Evolutionary conservation across 2,113 vertebrate species (phyloP), one percentile per base, ranked within the genome.

Genomic region (Xiphophorus hellerii): DNA sequence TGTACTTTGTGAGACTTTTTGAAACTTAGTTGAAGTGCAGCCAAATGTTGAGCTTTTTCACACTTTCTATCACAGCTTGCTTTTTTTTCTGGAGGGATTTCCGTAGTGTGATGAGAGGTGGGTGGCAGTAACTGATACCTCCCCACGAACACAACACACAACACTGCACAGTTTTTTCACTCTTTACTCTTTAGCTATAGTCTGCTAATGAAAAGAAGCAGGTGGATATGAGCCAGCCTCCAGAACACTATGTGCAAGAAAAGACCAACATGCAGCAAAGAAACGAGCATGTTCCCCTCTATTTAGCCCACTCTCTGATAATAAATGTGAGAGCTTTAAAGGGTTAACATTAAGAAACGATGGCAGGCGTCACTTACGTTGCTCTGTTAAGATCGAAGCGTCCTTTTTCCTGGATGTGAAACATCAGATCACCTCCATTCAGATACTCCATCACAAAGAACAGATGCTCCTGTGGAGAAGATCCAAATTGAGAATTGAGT

Each of bases 401-500:
- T 4, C 98, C 98, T 89, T 99, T 99, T 89, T 99, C 98, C 64
- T 99, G 98, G 90, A 99, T 99, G 84, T 99, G 98, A 91, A 96
- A 99, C 98, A 99, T 99, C 82, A 99, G 89, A 79, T 99, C 98
- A 58, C 98, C 98, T 30, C 98, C 98, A 0, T 97, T 99, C 88
- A 99, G 94, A 89, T 99, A 99, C 89, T 99, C 98, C 98, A 99
- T 99, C 69, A 99, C 97, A 4, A 99, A 99, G 93, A 99, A 99
- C 73, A 99, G 93, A 92, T 99, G 98, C 73, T 99, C 97, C 98
- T 99, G 85, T 80, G 54, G 65, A 84, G 11, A 78, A 64, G 61
- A 58, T 66, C 54, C 1, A 71, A 15, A 73, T 61, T 82, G 15
- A 82, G 54, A 29, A 54, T 29, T 61, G 22, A 48, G 48, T 63